A percentile compares a stretch with the other conserved stretches of the same genome.
These are phyloP conservation scores for Chitala chitala DNA, from an alignment of 2,113 vertebrate species.

Conservation along the genomic window DNA sequence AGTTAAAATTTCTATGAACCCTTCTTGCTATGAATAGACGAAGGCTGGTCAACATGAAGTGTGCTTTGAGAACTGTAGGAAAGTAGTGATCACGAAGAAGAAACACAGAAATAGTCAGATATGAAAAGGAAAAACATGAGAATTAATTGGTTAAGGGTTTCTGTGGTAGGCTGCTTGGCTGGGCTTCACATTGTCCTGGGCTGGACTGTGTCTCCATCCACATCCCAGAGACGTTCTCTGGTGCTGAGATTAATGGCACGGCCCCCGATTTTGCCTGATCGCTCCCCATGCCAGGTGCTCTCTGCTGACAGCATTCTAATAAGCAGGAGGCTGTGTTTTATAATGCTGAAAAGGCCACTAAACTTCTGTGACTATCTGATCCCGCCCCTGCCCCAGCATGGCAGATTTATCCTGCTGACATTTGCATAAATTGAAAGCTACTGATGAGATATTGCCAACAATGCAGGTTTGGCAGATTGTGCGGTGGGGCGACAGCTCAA, in stretches of 20 bases:
- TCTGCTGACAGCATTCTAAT: constrained; percentile 15
- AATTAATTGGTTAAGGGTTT: too few relatives aligned
- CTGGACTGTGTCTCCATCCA: background rate
- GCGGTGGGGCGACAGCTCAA: constrained; percentile 21
- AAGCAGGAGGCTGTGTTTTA: constrained; percentile 11
- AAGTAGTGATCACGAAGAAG: too few relatives aligned
- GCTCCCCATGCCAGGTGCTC: constrained; percentile 17
- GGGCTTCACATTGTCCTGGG: too few relatives aligned
- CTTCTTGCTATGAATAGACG: background rate
- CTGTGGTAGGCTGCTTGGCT: too few relatives aligned
- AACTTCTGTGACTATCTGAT: constrained; percentile 15
- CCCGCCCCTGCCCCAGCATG: background rate
- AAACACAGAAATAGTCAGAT: too few relatives aligned
- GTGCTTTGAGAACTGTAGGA: background rate
- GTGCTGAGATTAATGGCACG: constrained; percentile 41
- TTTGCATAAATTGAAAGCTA: constrained; percentile 40
- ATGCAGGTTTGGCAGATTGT: constrained; percentile 31
- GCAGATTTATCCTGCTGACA: constrained; percentile 34
- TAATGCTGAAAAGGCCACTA: constrained; percentile 21
- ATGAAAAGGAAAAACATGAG: too few relatives aligned
- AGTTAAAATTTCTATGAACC: too few relatives aligned
- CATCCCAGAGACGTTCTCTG: constrained; percentile 24
- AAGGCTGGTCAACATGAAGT: background rate
- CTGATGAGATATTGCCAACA: constrained; percentile 35
- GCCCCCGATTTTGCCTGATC: constrained; percentile 32